phyloP scores from a whole-genome alignment of 2,113 vertebrate genomes.

The Eonycteris spelaea region DNA sequence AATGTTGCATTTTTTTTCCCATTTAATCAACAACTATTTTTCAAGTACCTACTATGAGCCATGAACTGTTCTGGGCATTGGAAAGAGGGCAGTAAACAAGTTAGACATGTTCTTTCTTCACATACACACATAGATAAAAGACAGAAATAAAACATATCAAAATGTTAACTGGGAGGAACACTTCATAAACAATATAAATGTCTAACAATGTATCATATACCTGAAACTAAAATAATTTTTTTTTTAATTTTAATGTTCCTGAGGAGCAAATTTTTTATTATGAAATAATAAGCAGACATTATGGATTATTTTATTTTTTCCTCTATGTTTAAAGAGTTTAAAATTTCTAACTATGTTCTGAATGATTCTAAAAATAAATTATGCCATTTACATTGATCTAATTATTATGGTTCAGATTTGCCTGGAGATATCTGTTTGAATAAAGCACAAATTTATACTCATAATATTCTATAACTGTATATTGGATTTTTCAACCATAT shows the following conservation, averaged over 20 bases:
- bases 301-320: constrained; percentile 13
- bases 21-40: constrained; percentile 7
- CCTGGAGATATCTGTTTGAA: background rate
- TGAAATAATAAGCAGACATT: constrained; percentile 30
- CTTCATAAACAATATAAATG: too few species aligned
- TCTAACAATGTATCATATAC: too few species aligned
- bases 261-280: background rate
- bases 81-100: background rate
- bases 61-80: background rate
- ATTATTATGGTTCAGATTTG: constrained; percentile 14
- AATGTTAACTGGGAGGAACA: background rate
- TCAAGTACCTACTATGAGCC: background rate
- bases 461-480: constrained; percentile 1
- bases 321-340: background rate
- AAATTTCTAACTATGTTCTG: constrained; percentile 45
- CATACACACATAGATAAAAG: constrained; percentile 17
- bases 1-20: background rate
- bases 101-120: background rate
- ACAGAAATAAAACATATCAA: constrained; percentile 16
- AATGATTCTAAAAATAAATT: constrained; percentile 40
- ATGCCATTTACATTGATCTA: background rate
- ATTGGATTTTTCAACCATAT: constrained; percentile 4
- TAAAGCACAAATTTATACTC: constrained; percentile 32
- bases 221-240: too few species aligned
- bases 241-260: background rate